Conservation (phyloP, 2,113 vertebrate species). For the Cololabis saira region DNA sequence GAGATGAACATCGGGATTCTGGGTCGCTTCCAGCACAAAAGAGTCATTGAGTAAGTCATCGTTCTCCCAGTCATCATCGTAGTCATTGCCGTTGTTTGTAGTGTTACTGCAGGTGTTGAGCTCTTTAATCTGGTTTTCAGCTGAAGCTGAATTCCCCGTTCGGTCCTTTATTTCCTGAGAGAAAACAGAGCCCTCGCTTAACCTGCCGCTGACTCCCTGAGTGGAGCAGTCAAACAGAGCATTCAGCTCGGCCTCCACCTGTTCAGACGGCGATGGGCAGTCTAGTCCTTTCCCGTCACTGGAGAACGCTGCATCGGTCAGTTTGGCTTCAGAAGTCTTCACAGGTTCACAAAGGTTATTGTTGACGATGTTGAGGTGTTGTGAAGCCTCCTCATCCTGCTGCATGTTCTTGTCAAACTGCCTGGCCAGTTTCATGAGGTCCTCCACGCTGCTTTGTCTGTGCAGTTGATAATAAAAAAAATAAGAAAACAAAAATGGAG, state of each 20-base stretch:
- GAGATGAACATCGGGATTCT: constrained; percentile 60
- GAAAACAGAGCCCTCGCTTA: constrained; percentile 81
- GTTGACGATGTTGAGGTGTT: constrained; percentile 40
- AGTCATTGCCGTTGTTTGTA: constrained; percentile 67
- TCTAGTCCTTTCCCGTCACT: background rate
- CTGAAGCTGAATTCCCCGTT: background rate
- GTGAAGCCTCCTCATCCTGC: constrained; percentile 80
- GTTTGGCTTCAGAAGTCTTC: constrained; percentile 1
- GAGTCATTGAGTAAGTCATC: constrained; percentile 86
- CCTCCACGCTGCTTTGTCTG: constrained; percentile 85
- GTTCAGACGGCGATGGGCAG: constrained; percentile 57
- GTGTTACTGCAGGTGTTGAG: constrained; percentile 33
- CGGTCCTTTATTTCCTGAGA: constrained; percentile 53
- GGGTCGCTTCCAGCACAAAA: constrained; percentile 82
- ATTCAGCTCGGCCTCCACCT: constrained; percentile 85
- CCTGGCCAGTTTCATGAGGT: constrained; percentile 90
- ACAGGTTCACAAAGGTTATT: constrained; percentile 16
- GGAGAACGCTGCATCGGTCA: background rate
- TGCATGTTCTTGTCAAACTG: constrained; percentile 93
- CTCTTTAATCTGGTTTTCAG: constrained; percentile 8
- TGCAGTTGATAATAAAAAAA: constrained; percentile 1
- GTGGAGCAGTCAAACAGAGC: constrained; percentile 92
- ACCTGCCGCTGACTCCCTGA: constrained; percentile 82
- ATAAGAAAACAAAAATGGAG: background rate
- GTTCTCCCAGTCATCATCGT: constrained; percentile 89